Conservation (phyloP, 2,113 vertebrate species). For the Tor tambroides region DNA sequence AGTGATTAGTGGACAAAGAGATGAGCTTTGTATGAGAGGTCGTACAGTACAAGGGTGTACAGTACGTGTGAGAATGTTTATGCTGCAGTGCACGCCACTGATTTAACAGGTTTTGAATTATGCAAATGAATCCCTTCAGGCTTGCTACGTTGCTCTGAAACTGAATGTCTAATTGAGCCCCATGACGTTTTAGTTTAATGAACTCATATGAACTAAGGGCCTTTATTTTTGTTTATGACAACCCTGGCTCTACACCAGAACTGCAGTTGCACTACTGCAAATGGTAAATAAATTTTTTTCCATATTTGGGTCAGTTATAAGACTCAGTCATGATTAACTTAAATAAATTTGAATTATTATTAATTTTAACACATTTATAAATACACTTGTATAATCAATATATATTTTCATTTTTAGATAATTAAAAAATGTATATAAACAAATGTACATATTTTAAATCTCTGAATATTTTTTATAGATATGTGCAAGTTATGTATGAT, state of each 20-base stretch:
- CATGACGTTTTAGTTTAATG: constrained; percentile 25
- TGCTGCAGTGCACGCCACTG: constrained; percentile 19
- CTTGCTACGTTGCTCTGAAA: constrained; percentile 4
- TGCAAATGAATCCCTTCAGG: constrained; percentile 46
- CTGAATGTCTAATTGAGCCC: constrained; percentile 30
- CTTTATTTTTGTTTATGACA: constrained; percentile 20
- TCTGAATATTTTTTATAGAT: too few relatives aligned
- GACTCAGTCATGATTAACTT: neutral
- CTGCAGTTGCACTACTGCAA: neutral
- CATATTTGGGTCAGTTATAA: neutral
- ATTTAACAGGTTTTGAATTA: constrained; percentile 51
- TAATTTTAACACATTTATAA: too few relatives aligned
- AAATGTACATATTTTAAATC: too few relatives aligned
- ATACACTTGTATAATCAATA: too few relatives aligned
- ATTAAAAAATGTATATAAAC: too few relatives aligned
- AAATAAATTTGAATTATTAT: neutral
- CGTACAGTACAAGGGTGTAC: constrained; percentile 21
- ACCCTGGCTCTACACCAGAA: neutral
- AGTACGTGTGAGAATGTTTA: constrained; percentile 25
- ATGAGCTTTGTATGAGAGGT: constrained; percentile 4
- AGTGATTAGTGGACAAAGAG: constrained; percentile 23
- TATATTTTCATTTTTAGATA: too few relatives aligned
- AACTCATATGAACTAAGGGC: constrained; percentile 11
- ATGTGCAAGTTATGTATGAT: too few relatives aligned
- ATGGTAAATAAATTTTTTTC: neutral